Percentiles rank a stretch among this genome's conserved stretches.
Evolutionary conservation across 2,888 invertebrate genomes (phyloP).

Genomic region (Esperia sulphurella): DNA sequence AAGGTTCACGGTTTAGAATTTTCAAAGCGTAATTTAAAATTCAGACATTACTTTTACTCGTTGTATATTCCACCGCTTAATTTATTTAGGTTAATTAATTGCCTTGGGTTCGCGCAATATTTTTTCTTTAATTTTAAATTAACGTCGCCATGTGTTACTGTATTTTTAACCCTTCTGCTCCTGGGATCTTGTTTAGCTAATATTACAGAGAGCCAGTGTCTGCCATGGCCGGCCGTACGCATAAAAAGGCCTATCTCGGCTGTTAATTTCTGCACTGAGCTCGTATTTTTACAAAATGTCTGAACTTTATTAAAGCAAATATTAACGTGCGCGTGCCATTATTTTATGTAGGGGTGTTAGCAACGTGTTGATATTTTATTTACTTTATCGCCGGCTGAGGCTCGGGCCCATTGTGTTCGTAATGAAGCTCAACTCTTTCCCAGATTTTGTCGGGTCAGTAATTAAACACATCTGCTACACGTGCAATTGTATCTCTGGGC

Average conservation of each 20-base stretch:
- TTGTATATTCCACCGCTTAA: conserved; percentile 27
- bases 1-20: conserved; percentile 33
- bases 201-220: conserved; percentile 40
- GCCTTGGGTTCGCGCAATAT: conserved; percentile 33
- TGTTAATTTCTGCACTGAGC: conserved; percentile 56
- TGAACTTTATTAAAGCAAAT: conserved; percentile 65
- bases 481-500: conserved; percentile 52
- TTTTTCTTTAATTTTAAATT: conserved; percentile 62
- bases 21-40: conserved; percentile 19
- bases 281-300: conserved; percentile 59
- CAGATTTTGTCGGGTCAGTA: conserved; percentile 69
- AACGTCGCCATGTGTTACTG: conserved; percentile 54
- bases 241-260: conserved; percentile 53
- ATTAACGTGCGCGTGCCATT: conserved; percentile 55
- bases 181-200: conserved; percentile 51
- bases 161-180: conserved; percentile 48
- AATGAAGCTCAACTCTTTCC: conserved; percentile 64
- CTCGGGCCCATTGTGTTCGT: conserved; percentile 50
- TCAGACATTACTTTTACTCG: conserved; percentile 30
- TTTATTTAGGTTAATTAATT: conserved; percentile 47
- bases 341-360: conserved; percentile 56
- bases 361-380: conserved; percentile 72
- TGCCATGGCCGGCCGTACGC: conserved; percentile 24
- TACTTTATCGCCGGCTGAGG: conserved; percentile 55
- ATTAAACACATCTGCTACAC: conserved; percentile 74